Base-by-base conservation (phyloP, 2,888 invertebrate genomes). In the Tinea trinotella region DNA sequence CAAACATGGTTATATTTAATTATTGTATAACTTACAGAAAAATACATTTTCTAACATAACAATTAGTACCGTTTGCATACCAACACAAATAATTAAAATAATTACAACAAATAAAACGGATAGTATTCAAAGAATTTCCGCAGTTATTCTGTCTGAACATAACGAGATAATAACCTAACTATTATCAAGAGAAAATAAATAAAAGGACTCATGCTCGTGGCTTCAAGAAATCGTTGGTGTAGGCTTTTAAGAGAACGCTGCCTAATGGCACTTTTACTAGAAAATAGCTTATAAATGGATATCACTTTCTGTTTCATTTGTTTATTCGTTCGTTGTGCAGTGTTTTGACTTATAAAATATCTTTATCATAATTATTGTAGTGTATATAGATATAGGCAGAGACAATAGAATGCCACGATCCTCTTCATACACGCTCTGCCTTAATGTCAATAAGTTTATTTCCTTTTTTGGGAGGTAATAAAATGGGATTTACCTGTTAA, bases 291-390 rank as follows among this genome's bases (percentile, higher is more conserved):
- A 24, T 24, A 9, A 24, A 24, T 24, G 24, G 9, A 5, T 9
- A 40, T 13, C 40, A 40, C 40, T 40, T 40, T 40, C 40, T 40
- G 40, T 40, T 40, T 40, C 13, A 35, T 35, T 35, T 35, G 12
- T n/a, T n/a, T n/a, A n/a, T n/a, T n/a, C n/a, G n/a, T n/a, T n/a
- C n/a, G n/a, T n/a, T n/a, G n/a, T n/a, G n/a, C n/a, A n/a, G n/a
- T n/a, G n/a, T n/a, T n/a, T n/a, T n/a, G n/a, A n/a, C n/a, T n/a
- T n/a, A n/a, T n/a, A n/a, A n/a, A n/a, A n/a, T n/a, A n/a, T n/a
- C n/a, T n/a, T n/a, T n/a, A n/a, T n/a, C n/a, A n/a, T n/a, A n/a
- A n/a, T n/a, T n/a, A n/a, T n/a, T n/a, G n/a, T n/a, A n/a, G n/a
- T n/a, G n/a, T n/a, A n/a, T n/a, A n/a, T n/a, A n/a, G n/a, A n/a